phyloP scores from a whole-genome alignment of 2,888 invertebrate species.

The Torymus texanus region DNA sequence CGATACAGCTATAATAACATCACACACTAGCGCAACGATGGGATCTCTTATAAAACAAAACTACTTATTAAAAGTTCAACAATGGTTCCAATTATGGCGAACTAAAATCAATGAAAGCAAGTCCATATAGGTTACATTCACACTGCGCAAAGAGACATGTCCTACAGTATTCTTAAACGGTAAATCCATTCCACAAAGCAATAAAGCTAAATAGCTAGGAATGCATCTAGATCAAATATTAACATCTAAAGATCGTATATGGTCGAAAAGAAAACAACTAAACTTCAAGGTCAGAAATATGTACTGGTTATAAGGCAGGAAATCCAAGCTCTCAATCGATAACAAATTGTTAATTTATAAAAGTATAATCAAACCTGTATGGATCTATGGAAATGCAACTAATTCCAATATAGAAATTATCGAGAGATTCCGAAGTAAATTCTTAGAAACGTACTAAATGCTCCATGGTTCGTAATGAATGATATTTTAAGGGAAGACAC shows the following conservation, averaged over 20 bases:
- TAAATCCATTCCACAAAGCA: background rate
- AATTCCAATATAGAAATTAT: conserved; percentile 3
- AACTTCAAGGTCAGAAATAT: background rate
- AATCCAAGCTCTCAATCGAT: background rate
- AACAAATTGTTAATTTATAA: conserved; percentile 6
- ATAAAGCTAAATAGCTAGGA: conserved; percentile 5
- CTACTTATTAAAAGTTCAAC: no score
- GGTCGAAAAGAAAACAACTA: conserved; percentile 1
- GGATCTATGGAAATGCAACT: background rate
- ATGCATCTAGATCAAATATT: background rate
- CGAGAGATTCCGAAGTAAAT: conserved; percentile 11
- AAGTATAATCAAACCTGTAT: conserved; percentile 1
- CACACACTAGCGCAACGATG: no score
- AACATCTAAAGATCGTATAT: background rate
- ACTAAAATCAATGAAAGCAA: background rate
- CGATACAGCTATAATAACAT: background rate
- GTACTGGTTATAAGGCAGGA: background rate
- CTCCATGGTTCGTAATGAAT: conserved; percentile 17
- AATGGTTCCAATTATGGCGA: background rate
- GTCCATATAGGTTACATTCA: background rate
- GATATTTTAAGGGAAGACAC: background rate
- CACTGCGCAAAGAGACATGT: background rate
- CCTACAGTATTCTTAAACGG: background rate
- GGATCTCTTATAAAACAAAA: no score
- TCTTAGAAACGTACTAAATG: conserved; percentile 7